Evolutionary conservation across 2,797 vertebrate genomes (phyloP), one percentile per base, ranked within the genome.

Genomic region (Eidolon dupreanum): DNA sequence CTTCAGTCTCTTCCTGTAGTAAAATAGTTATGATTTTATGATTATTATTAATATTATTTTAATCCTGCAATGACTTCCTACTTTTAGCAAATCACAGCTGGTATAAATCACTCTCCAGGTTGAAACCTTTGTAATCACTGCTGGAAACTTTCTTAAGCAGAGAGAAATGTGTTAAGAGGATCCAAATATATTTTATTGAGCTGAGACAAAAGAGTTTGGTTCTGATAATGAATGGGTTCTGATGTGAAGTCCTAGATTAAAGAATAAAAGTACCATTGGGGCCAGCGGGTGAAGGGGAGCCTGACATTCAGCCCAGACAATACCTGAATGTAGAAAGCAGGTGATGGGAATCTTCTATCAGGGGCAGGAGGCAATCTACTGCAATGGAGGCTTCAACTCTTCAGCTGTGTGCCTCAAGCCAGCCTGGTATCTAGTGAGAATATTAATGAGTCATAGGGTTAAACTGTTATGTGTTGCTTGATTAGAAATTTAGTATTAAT

Each of bases 401-500:
- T 90, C 41, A 33, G 1, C 46, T 85, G 15, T 36, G 8, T 38
- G 3, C 46, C 53, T 70, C 28, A 75, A 33, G 6, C 20, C 57
- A 87, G 49, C 6, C 38, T 85, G 33, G 4, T 46, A 68, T 49
- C 36, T 73, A 12, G 6, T 51, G 71, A 8, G 24, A 89, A 83
- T 43, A 15, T 36, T 83, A 53, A 65, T 84, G 20, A 88, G 63
- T 70, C 73, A 31, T 24, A 38, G n/a, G n/a, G 31, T 94, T 94
- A 79, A 94, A 78, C 6, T 74, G 9, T 15, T 92, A 7, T 17
- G 5, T 70, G 81, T 38, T 84, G 70, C 12, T 79, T 63, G 28
- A 82, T 53, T 84, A 46, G 92, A 93, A 92, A 81, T 16, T 75
- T 84, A 77, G 8, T 43, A 22, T 93, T 88, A 79, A 51, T 68